Evolutionary conservation across 2,797 vertebrate species (phyloP).

Genomic region (Intellagama lesueurii): DNA sequence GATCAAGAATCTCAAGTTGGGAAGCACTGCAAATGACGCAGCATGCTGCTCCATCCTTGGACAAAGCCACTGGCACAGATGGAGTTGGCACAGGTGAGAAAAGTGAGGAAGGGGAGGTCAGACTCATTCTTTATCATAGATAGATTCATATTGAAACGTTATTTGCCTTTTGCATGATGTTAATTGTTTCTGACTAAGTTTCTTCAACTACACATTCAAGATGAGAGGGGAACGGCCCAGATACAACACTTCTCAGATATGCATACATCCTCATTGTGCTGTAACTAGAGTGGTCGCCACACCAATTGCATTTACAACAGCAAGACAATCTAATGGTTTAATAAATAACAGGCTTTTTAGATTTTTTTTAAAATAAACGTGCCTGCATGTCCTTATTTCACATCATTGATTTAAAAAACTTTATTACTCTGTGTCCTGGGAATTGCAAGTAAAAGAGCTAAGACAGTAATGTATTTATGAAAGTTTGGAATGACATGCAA

Average conservation of each 20-base stretch:
- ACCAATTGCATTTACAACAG: conserved; percentile 29
- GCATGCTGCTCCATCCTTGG: neutral
- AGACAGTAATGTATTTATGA: conserved; percentile 9
- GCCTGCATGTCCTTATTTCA: neutral
- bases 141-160: neutral
- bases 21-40: neutral
- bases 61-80: neutral
- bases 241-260: conserved; percentile 41
- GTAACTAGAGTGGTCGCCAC: conserved; percentile 17
- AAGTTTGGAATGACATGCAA: neutral
- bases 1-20: neutral
- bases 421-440: rapidly evolving
- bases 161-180: conserved; percentile 31
- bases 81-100: neutral
- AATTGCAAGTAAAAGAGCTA: neutral
- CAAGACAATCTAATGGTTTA: conserved; percentile 22
- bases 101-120: too few relatives aligned
- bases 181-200: conserved; percentile 10
- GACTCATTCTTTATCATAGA: neutral
- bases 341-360: conserved; percentile 4
- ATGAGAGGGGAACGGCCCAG: conserved; percentile 35
- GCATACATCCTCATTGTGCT: conserved; percentile 43
- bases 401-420: neutral
- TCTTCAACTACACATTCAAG: neutral
- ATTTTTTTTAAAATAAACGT: neutral